Evolutionary conservation across 2,113 vertebrate genomes (phyloP), one percentile per base, ranked within the genome.

Genomic region (Gavialis gangeticus): DNA sequence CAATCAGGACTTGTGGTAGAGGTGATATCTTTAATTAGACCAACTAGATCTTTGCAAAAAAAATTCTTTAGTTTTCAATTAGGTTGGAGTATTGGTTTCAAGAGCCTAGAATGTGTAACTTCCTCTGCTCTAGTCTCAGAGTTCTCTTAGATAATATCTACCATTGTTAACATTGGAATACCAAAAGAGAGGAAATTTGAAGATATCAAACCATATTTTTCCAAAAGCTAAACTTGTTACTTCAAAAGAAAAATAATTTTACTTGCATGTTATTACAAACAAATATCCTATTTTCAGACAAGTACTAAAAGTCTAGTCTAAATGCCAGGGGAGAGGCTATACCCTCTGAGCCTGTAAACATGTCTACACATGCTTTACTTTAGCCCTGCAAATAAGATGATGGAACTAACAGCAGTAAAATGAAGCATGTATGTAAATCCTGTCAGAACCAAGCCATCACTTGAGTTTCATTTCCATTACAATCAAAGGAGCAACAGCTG

Each of bases 1-100:
- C 46, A 46, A 46, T 46, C 6, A 46, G 7, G 46, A 46, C 46
- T 46, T 46, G 46, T 46, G 46, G 46, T 46, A 46, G 46, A 46
- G 46, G 46, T 46, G 46, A 46, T 46, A 46, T 46, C 46, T 46
- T 46, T 46, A 9, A 46, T 46, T 46, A 46, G 46, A 46, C 46
- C 46, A 46, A 46, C 46, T 46, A 46, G 46, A 46, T 46, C 9
- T 46, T 46, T 46, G 46, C 46, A 46, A 46, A 46, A 46, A 46
- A 46, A 46, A 46, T 9, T 46, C 6, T 46, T 46, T 46, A 46
- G 46, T 46, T 46, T 46, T 46, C 46, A 46, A 46, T 37, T 27
- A 2, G 3, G 2, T 2, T 15, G 63, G 28, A 37, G 0, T 4
- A 25, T 34, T 0, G 0, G 22, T 27, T 84, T 13, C 75, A 24